Evolutionary conservation across 2,888 invertebrate genomes (phyloP).

Genomic region (Anarsia innoxiella): DNA sequence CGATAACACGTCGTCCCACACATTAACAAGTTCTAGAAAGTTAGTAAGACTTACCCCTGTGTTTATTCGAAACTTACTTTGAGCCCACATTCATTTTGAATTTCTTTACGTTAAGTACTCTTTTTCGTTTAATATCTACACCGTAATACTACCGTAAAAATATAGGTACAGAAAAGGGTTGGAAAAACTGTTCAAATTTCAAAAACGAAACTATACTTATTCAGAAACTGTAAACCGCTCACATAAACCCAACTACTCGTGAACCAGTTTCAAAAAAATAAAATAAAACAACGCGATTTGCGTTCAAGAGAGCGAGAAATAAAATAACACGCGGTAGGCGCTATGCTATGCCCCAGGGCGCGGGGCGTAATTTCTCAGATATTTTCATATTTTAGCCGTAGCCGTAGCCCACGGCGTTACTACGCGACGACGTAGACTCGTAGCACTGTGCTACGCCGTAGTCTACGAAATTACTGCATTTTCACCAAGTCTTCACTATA

Average conservation of each 20-base stretch:
- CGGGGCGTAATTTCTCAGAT: constrained; percentile 51
- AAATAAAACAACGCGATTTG: constrained; percentile 41
- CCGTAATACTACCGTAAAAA: too few relatives aligned
- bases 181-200: too few relatives aligned
- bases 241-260: constrained; percentile 45
- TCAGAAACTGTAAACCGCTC: too few relatives aligned
- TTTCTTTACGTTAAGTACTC: too few relatives aligned
- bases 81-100: too few relatives aligned
- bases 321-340: constrained; percentile 69
- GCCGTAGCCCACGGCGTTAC: constrained; percentile 48
- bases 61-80: too few relatives aligned
- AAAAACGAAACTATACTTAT: too few relatives aligned
- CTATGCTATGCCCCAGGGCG: constrained; percentile 53
- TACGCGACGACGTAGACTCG: constrained; percentile 54
- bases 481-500: constrained; percentile 5
- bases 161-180: too few relatives aligned
- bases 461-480: constrained; percentile 16
- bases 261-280: constrained; percentile 27
- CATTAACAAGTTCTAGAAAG: too few relatives aligned
- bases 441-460: constrained; percentile 48
- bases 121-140: too few relatives aligned
- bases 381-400: constrained; percentile 63
- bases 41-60: too few relatives aligned
- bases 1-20: too few relatives aligned
- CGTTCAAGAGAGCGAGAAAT: constrained; percentile 69